phyloP scores from a whole-genome alignment of 1,140 invertebrate species.

The Zelostemma sp. region DNA sequence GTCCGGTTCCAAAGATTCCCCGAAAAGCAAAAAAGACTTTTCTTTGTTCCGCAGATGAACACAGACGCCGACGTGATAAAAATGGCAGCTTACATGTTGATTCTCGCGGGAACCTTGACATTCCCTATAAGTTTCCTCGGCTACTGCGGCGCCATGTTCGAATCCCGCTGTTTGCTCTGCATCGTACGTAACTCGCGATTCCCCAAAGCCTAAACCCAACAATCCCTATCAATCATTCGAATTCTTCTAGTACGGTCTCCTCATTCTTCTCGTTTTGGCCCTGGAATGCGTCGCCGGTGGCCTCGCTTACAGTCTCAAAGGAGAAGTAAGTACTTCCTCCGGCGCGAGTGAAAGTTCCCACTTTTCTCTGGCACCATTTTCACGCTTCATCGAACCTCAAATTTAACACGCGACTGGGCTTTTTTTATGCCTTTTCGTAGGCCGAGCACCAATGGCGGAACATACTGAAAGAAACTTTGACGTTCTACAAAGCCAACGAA shows the following conservation, averaged over 20 bases:
- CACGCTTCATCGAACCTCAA: too few relatives aligned
- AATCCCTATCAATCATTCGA: too few relatives aligned
- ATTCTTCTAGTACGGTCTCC: constrained; percentile 78
- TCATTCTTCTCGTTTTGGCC: constrained; percentile 78
- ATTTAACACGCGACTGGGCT: too few relatives aligned
- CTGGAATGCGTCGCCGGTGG: constrained; percentile 80
- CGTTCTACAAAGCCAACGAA: constrained; percentile 71
- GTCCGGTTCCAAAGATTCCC: not conserved
- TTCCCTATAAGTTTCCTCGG: constrained; percentile 88
- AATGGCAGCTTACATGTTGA: constrained; percentile 80
- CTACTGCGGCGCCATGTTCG: constrained; percentile 87
- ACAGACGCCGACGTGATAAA: constrained; percentile 71
- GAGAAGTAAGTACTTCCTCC: constrained; percentile 73
- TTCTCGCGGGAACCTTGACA: constrained; percentile 83
- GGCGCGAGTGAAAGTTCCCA: too few relatives aligned
- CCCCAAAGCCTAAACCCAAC: not conserved
- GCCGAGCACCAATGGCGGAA: too few relatives aligned
- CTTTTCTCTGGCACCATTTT: too few relatives aligned
- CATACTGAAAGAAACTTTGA: too few relatives aligned
- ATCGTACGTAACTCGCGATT: constrained; percentile 73
- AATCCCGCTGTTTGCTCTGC: constrained; percentile 83
- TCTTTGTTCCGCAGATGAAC: constrained; percentile 59
- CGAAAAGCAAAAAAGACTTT: too few relatives aligned
- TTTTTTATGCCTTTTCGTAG: too few relatives aligned
- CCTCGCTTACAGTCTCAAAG: constrained; percentile 78